Evolutionary conservation across 30 jellyfish, hydroid and myxozoan genomes (phyloP).

Genomic region (Chrysaora quinquecirrha): DNA sequence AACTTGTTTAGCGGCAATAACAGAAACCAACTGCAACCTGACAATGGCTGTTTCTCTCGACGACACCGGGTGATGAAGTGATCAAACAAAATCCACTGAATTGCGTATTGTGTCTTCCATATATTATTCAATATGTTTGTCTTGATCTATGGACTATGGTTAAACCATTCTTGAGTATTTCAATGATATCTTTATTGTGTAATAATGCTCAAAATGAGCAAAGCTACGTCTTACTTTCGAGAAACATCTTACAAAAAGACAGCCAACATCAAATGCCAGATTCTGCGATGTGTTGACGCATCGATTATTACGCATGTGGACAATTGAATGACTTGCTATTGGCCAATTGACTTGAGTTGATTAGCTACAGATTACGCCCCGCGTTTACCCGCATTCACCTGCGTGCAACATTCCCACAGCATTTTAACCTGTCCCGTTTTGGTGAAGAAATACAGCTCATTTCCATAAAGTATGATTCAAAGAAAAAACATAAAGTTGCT

Average conservation of each 20-base stretch:
- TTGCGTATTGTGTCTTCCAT: neutral
- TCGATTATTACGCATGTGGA: slow-evolving; percentile 81
- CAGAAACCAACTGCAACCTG: neutral
- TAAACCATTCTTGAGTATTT: neutral
- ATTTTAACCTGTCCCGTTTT: too few relatives aligned
- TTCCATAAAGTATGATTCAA: too few relatives aligned
- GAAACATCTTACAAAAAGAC: slow-evolving; percentile 68
- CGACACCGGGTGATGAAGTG: too few relatives aligned
- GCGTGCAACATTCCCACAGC: too few relatives aligned
- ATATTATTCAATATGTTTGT: neutral
- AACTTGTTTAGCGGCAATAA: neutral
- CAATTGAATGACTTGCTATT: slow-evolving; percentile 63
- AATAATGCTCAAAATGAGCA: slow-evolving; percentile 61
- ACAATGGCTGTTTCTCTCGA: slow-evolving; percentile 21
- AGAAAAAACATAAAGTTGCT: too few relatives aligned
- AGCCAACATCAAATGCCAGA: slow-evolving; percentile 65
- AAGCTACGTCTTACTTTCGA: slow-evolving; percentile 16
- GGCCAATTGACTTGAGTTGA: slow-evolving; percentile 68
- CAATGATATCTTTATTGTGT: too few relatives aligned
- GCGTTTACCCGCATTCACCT: slow-evolving; percentile 19
- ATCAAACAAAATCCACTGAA: neutral
- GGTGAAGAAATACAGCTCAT: too few relatives aligned
- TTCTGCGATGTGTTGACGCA: slow-evolving; percentile 74
- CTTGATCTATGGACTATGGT: neutral
- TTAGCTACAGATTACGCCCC: slow-evolving; percentile 51